Evolutionary conservation across 2,888 invertebrate species (phyloP), one percentile per base, ranked within the genome.

Genomic region (Spodoptera picta): DNA sequence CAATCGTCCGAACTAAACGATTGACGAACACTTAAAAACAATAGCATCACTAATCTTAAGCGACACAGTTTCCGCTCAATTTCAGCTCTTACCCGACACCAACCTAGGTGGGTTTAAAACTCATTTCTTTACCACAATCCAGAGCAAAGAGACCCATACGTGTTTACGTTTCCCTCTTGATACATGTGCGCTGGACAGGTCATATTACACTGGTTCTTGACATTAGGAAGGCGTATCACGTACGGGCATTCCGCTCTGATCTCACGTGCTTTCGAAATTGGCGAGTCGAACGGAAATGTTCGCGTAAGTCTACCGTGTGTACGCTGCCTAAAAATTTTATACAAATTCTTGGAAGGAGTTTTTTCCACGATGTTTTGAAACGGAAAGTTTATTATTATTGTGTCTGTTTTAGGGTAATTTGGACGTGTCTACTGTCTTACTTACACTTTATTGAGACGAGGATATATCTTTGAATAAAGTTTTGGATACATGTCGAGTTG

Each of bases 181-280:
- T 48, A 2, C n/a, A 52, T 36, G 11, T 23, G 48, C 7, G 60
- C 24, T 66, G 59, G 65, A 77, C 65, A 69, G 71, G 48, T 62
- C 68, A 41, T 4, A 61, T n/a, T 69, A 60, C 23, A 44, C 52
- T 80, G 87, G 88, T 64, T 47, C 56, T 53, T 57, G 60, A 63
- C 70, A 76, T 81, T 85, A 80, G 55, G 75, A 53, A 89, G 76
- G 77, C 89, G 58, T 64, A 79, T 87, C 89, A 89, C 89, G 89
- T 88, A 72, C 69, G 65, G 65, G 72, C 82, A 82, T 84, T 84
- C 80, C 80, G 77, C 79, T 64, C 73, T 85, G 86, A 85, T 83
- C 87, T 85, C 87, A 88, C 88, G 89, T 87, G 86, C 86, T 83
- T 74, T 73, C 82, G 75, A 83, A 89, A 88, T 87, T 87, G 88